Base-by-base conservation (phyloP, 2,797 vertebrate genomes). In the Chaetophractus vellerosus region DNA sequence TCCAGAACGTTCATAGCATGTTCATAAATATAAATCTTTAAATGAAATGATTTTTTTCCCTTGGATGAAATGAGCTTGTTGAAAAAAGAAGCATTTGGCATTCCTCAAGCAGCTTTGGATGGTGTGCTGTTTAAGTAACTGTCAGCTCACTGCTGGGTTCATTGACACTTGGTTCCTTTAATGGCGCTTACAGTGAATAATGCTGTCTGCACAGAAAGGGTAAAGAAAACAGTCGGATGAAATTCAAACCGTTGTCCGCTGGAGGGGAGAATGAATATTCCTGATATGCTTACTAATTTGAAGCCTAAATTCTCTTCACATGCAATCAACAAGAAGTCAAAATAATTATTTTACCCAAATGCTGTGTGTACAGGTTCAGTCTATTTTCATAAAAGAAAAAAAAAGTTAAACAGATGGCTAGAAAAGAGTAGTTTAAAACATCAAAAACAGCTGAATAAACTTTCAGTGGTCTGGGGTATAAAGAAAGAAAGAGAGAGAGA, bases 371-470 rank as follows among this genome's bases (percentile, higher is more conserved):
- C 74, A 97, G 91, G 81, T 97, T 94, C 97, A 96, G 84, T 96
- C 95, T 98, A 91, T 97, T 98, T 98, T 98, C 98, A 98, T 98
- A 98, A 98, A 98, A 96, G 41, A 66, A 96, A 96, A 95, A 79
- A 96, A 99, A 98, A 97, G 45, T 98, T 98, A 98, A 98, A 99
- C 99, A 99, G 98, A 99, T 99, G 99, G 98, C 96, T 98, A 97
- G 78, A 96, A 98, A 82, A 98, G 96, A 97, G 94, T 98, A 98
- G 98, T 98, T 98, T 98, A 98, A 99, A 97, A 98, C 98, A 98
- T 99, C 98, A 98, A 98, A 99, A 99, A 98, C 99, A 99, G 98
- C 98, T 98, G 98, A 98, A 98, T 98, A 98, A 99, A 99, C 98
- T 98, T 98, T 98, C 97, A 96, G 94, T 97, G 98, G 98, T 96